Evolutionary conservation across 2,888 invertebrate genomes (phyloP), one percentile per base, ranked within the genome.

Genomic region (Standfussiana lucernea): DNA sequence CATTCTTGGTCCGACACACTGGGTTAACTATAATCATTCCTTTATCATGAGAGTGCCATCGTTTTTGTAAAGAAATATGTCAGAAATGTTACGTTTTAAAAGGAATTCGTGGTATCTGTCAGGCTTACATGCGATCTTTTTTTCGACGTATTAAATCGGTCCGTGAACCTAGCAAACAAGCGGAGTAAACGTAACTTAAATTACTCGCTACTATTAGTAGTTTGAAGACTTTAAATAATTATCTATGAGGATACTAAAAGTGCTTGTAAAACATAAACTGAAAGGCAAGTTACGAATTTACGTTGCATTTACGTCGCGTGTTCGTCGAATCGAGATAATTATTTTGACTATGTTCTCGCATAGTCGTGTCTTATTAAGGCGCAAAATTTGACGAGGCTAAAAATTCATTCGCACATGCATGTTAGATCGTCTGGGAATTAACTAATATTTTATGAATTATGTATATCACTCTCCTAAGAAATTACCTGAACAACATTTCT

Each of bases 1-100:
- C 84, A 87, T 87, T 87, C 87, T 80, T 72, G 67, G 61, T 13
- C 65, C 53, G 80, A 73, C 42, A 74, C 77, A 71, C 75, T 71
- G 71, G 59, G 64, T 64, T 74, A 37, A 77, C 56, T 24, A 85
- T 83, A 82, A 86, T 86, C 75, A 73, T 70, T 62, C 69, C 72
- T 80, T 70, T 72, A 80, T 67, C 59, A 75, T 56, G 35, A 64
- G 53, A 50, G 42, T 70, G 50, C 45, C 66, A 56, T 67, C 59
- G 10, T 65, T 77, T 79, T 75, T 79, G 42, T 82, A 7, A 6
- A 50, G 13, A 72, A 40, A 18, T 40, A 82, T 78, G 28, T 45
- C 15, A 59, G 71, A 59, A 56, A 82, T 77, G 72, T 67, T 61
- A 47, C 15, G 21, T 68, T 61, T 73, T 40, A n/a, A 68, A 66